phyloP scores from a whole-genome alignment of 2,113 vertebrate genomes.

The Isurus oxyrinchus region DNA sequence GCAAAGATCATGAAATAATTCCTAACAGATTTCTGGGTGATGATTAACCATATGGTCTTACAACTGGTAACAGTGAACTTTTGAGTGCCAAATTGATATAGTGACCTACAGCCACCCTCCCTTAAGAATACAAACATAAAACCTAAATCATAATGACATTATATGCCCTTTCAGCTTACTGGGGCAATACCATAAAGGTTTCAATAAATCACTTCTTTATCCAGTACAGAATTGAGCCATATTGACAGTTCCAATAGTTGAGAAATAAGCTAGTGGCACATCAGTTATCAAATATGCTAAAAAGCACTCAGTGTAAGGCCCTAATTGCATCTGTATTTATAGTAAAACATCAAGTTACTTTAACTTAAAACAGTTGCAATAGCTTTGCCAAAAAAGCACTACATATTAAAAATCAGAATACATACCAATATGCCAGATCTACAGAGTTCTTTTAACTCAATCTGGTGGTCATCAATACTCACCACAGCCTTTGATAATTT shows the following conservation, averaged over 20 bases:
- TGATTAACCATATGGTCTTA: too few relatives aligned
- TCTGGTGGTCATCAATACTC: neutral
- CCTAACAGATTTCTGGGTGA: too few relatives aligned
- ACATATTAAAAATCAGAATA: neutral
- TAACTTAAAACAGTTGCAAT: neutral
- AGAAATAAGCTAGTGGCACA: neutral
- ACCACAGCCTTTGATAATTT: neutral
- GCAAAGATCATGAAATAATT: neutral
- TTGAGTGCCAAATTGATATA: neutral
- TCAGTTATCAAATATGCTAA: neutral
- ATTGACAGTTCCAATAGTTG: neutral
- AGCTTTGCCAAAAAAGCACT: neutral
- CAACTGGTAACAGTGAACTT: too few relatives aligned
- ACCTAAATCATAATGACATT: neutral
- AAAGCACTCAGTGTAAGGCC: neutral
- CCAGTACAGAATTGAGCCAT: neutral
- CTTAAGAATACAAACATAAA: neutral
- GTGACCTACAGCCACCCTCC: neutral
- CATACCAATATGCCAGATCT: neutral
- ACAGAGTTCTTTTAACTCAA: neutral
- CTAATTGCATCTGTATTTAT: neutral
- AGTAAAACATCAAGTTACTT: neutral
- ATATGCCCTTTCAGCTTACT: neutral
- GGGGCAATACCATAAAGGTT: neutral
- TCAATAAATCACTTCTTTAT: neutral